Percentiles rank a stretch among this genome's conserved stretches.
Conservation (phyloP, 2,113 vertebrate genomes). For the Tylochromis polylepis region DNA sequence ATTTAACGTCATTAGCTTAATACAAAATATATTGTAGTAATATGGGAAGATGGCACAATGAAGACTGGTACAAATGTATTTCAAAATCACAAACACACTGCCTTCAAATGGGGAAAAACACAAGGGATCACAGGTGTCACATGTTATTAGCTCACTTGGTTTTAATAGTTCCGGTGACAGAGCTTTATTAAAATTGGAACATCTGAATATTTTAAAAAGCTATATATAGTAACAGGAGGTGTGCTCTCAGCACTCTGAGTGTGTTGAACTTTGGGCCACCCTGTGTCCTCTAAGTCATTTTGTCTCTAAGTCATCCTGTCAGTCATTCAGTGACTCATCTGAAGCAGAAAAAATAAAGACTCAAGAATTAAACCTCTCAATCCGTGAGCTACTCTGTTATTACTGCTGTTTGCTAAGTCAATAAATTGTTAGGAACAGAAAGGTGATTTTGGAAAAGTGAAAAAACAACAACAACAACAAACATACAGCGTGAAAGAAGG, state of each 20-base stretch:
- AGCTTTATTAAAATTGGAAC: constrained; percentile 31
- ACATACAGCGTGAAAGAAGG: not conserved
- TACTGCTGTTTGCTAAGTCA: not conserved
- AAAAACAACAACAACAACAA: not conserved
- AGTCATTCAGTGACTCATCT: not conserved
- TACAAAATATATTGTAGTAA: not conserved
- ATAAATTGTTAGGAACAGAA: not conserved
- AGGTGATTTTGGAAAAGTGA: not conserved
- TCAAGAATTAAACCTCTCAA: not conserved
- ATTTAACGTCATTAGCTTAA: not conserved
- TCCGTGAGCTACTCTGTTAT: not conserved
- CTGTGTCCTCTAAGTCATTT: not conserved
- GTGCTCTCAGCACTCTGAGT: not conserved
- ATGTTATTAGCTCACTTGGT: constrained; percentile 5
- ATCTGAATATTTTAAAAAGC: constrained; percentile 22
- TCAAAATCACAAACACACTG: not conserved
- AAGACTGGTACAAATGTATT: not conserved
- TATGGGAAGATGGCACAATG: not conserved
- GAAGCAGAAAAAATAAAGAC: not conserved
- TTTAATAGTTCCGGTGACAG: not conserved
- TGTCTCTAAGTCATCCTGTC: not conserved
- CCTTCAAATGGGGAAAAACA: not conserved
- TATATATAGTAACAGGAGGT: constrained; percentile 3
- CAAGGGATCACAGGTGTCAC: not conserved
- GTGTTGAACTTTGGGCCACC: not conserved